These are phyloP conservation scores for Hypomecis atomaria DNA, from an alignment of 2,888 invertebrate species.

Conservation along the genomic window DNA sequence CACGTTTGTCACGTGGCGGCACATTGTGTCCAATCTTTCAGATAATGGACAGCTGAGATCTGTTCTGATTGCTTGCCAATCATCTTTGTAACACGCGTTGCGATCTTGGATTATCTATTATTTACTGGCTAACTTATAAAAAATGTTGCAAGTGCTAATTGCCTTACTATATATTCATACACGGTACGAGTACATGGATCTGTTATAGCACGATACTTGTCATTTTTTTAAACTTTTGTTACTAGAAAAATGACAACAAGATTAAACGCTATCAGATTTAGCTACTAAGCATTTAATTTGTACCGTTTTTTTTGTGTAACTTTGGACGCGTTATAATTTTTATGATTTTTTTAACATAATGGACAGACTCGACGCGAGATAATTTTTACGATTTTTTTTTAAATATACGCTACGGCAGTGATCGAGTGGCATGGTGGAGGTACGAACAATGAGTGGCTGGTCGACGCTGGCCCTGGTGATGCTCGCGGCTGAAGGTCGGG, in stretches of 20 bases:
- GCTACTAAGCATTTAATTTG: too few relatives aligned
- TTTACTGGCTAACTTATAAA: conserved; percentile 6
- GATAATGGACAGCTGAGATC: conserved; percentile 60
- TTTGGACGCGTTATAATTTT: too few relatives aligned
- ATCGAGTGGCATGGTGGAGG: conserved; percentile 39
- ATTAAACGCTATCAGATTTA: too few relatives aligned
- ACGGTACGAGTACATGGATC: too few relatives aligned
- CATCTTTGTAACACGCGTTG: conserved; percentile 63
- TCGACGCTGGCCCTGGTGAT: conserved; percentile 70
- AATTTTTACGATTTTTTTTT: not conserved
- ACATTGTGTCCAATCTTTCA: conserved; percentile 66
- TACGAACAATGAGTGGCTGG: conserved; percentile 68
- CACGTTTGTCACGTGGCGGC: conserved; percentile 73
- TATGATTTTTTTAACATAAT: too few relatives aligned
- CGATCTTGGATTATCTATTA: conserved; percentile 30
- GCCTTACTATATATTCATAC: too few relatives aligned
- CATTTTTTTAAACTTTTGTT: too few relatives aligned
- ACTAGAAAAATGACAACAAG: too few relatives aligned
- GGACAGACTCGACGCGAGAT: too few relatives aligned
- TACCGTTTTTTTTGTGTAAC: too few relatives aligned
- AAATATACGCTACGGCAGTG: conserved; percentile 4
- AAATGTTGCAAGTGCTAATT: not conserved
- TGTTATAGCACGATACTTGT: too few relatives aligned
- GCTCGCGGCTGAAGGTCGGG: conserved; percentile 68
- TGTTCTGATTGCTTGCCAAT: conserved; percentile 71